These are phyloP conservation scores for Acanthurus leucopareius DNA, from an alignment of 2,797 vertebrate species.

Conservation along the genomic window DNA sequence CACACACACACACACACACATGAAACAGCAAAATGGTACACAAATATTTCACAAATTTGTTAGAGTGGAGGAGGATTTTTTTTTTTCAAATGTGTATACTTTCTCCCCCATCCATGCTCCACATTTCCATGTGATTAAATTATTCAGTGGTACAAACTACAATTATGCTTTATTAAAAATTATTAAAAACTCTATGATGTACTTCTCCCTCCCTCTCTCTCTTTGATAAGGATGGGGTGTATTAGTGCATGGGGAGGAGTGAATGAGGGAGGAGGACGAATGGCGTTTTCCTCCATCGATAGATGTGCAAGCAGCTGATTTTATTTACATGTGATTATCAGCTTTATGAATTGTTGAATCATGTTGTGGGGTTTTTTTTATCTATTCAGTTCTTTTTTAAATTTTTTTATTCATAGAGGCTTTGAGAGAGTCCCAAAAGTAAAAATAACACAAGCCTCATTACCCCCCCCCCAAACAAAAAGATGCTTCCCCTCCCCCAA, in stretches of 20 bases:
- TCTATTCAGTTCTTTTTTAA: slow-evolving; percentile 22
- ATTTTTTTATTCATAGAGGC: slow-evolving; percentile 37
- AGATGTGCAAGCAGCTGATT: slow-evolving; percentile 87
- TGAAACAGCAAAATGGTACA: no score
- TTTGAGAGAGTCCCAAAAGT: slow-evolving; percentile 28
- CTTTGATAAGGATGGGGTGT: slow-evolving; percentile 59
- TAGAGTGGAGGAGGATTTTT: slow-evolving; percentile 42
- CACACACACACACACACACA: neutral
- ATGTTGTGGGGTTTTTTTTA: slow-evolving; percentile 80
- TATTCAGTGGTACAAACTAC: slow-evolving; percentile 99
- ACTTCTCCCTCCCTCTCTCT: slow-evolving; percentile 32
- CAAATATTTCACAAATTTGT: no score
- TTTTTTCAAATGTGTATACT: slow-evolving; percentile 51
- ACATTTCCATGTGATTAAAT: slow-evolving; percentile 96
- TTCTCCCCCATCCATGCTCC: slow-evolving; percentile 79
- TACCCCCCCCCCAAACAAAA: slow-evolving; percentile 24
- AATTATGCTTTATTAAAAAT: slow-evolving; percentile 99
- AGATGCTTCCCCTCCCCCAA: slow-evolving; percentile 19
- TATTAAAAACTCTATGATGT: slow-evolving; percentile 96
- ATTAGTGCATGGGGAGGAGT: slow-evolving; percentile 18
- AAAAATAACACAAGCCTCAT: slow-evolving; percentile 44
- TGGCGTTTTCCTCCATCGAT: slow-evolving; percentile 87
- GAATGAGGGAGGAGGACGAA: slow-evolving; percentile 60
- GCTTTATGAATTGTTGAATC: slow-evolving; percentile 84
- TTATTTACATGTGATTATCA: slow-evolving; percentile 93